Conservation (phyloP, 2,113 vertebrate genomes). For the Apeltes quadracus region DNA sequence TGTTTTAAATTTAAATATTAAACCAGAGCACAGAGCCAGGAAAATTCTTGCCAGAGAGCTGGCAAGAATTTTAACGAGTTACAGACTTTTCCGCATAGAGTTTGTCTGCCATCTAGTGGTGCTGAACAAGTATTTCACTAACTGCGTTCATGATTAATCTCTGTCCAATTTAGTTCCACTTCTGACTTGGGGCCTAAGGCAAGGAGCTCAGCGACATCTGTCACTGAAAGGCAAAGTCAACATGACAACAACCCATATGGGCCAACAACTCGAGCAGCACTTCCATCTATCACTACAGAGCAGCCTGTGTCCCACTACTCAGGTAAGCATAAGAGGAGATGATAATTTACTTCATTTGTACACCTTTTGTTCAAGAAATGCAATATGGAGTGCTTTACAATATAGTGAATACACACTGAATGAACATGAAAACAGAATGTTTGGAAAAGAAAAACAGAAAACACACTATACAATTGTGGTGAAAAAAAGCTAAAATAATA, state of each 20-base stretch:
- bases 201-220: constrained; percentile 84
- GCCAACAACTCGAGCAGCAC: constrained; percentile 82
- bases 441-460: neutral
- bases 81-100: constrained; percentile 6
- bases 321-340: constrained; percentile 78
- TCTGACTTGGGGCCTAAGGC: constrained; percentile 93
- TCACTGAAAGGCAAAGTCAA: constrained; percentile 85
- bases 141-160: constrained; percentile 16
- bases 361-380: neutral
- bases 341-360: neutral
- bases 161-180: constrained; percentile 84
- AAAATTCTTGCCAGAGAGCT: too few species aligned
- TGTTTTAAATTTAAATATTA: constrained; percentile 73
- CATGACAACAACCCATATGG: constrained; percentile 83
- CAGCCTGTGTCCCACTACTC: constrained; percentile 92
- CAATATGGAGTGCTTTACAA: neutral
- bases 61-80: constrained; percentile 71
- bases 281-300: constrained; percentile 86
- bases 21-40: constrained; percentile 65
- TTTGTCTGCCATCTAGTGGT: constrained; percentile 67
- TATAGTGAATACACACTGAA: neutral
- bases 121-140: neutral
- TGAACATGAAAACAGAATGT: neutral
- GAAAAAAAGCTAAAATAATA: neutral
- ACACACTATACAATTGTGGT: neutral